Conservation (phyloP, 1,140 invertebrate species). For the Eufriesea mexicana region DNA sequence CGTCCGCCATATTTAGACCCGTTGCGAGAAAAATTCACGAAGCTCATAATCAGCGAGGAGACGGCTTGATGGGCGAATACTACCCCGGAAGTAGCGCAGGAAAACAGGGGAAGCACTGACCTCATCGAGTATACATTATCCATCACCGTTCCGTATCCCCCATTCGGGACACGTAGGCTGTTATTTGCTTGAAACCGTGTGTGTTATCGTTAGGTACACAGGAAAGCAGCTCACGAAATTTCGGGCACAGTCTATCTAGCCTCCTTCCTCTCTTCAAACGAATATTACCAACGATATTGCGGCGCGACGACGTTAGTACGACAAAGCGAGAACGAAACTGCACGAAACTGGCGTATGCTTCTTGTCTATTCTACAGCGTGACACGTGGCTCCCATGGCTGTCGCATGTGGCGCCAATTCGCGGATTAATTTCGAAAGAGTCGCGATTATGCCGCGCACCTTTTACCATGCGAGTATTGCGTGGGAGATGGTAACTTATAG, state of each 20-base stretch:
- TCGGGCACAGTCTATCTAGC: background rate
- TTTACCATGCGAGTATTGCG: background rate
- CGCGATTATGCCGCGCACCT: background rate
- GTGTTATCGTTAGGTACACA: slow-evolving; percentile 25
- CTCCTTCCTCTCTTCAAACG: background rate
- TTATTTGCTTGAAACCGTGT: slow-evolving; percentile 11
- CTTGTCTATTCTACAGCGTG: slow-evolving; percentile 13
- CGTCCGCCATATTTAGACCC: too few relatives aligned
- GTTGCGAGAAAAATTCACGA: too few relatives aligned
- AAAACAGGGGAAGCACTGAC: background rate
- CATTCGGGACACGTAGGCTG: slow-evolving; percentile 16
- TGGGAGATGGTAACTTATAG: background rate
- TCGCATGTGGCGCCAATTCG: slow-evolving; percentile 2
- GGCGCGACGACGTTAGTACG: too few relatives aligned
- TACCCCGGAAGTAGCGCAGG: background rate
- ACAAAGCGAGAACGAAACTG: slow-evolving; percentile 26
- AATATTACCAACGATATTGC: slow-evolving; percentile 31
- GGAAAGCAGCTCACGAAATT: slow-evolving; percentile 23
- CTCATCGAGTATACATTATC: slow-evolving; percentile 4
- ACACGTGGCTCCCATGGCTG: slow-evolving; percentile 1
- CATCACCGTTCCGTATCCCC: background rate
- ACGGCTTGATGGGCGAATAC: background rate
- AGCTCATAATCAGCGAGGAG: too few relatives aligned
- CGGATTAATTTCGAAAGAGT: slow-evolving; percentile 30
- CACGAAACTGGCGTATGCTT: slow-evolving; percentile 34